These are phyloP conservation scores for Tragelaphus buxtoni DNA, from an alignment of 2,113 vertebrate genomes.

Conservation along the genomic window DNA sequence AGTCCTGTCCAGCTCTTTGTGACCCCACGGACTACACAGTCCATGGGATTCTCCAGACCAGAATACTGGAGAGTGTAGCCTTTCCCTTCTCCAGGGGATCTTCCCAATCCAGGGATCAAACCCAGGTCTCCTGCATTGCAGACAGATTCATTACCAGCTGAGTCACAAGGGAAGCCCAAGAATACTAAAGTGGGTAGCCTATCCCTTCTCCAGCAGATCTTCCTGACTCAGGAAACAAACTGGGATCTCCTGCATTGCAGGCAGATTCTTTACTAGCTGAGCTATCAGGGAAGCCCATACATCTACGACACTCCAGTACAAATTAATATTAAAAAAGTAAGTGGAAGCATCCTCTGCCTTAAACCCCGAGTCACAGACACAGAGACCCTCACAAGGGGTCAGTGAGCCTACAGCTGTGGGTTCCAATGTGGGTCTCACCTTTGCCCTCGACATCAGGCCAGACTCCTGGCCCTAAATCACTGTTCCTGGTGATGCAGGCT, in stretches of 20 bases:
- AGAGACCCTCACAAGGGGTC: fast-evolving
- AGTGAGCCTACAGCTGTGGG: no score
- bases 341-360: neutral
- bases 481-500: neutral
- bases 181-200: neutral
- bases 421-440: fast-evolving
- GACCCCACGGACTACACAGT: neutral
- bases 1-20: fast-evolving
- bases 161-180: neutral
- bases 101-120: neutral
- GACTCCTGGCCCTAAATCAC: neutral
- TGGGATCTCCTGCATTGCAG: neutral
- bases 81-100: neutral
- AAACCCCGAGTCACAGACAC: neutral
- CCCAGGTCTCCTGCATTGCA: neutral
- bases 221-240: neutral
- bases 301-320: neutral
- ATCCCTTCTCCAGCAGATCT: neutral
- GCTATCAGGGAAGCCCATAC: neutral
- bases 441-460: neutral
- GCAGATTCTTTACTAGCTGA: neutral
- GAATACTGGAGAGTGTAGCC: neutral
- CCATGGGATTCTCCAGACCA: neutral
- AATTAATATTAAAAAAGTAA: neutral
- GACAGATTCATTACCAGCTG: neutral